Evolutionary conservation across 2,888 invertebrate species (phyloP), one percentile per base, ranked within the genome.

Genomic region (Tinea trinotella): DNA sequence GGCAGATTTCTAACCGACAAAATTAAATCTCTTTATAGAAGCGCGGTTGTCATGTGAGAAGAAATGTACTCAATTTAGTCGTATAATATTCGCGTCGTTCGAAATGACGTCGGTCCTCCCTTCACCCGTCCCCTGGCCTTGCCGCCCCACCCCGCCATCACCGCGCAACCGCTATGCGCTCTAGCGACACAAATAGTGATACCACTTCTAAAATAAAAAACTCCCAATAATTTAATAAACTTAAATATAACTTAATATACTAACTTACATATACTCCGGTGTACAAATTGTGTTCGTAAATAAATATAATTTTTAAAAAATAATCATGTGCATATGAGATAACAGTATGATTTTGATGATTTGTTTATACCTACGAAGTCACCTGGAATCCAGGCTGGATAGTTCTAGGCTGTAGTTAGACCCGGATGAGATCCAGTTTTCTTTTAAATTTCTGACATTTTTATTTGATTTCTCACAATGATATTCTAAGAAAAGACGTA

Each of bases 161-260:
- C 50, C 75, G 80, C 84, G 83, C 83, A 81, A 65, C 80, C 82
- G 85, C 79, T 71, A 66, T 75, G 66, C 66, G 71, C 78, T 76
- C 72, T 76, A 68, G 67, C 68, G 68, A 67, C 68, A 64, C 71
- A 69, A 70, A 61, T 64, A 64, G 67, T 77, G 69, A 80, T 82
- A 75, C 79, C 79, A 77, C 2, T n/a, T 3, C 7, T 4, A 7
- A 10, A 30, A 10, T 30, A 30, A 4, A 10, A 10, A 7, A 10
- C n/a, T 10, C 30, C 30, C 4, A 30, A 2, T 10, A 7, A 30
- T 30, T 10, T 30, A 4, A 22, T 22, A 4, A 30, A 10, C 3
- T 2, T 30, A 30, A 30, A 30, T 4, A 30, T 10, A 30, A 30
- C n/a, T n/a, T n/a, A n/a, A n/a, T n/a, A n/a, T n/a, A n/a, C n/a